Base-by-base conservation (phyloP, 2,888 invertebrate genomes). In the Tetranychus piercei region DNA sequence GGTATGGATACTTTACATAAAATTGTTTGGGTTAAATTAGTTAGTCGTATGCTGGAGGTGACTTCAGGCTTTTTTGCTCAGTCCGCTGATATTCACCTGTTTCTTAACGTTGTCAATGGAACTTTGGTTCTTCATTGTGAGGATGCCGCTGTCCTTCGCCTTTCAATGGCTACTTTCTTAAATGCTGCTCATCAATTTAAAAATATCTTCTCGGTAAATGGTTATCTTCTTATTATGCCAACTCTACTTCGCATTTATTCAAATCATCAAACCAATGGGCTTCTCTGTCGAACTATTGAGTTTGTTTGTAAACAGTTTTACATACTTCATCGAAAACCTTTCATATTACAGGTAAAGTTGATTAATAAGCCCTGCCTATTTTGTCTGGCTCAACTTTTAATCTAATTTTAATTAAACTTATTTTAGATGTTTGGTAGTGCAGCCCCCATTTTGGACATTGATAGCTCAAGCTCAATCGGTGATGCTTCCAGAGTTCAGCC, bases 281-380 rank as follows among this genome's bases (percentile, higher is more conserved):
- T 96, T 34, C 90, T 99, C 1, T 93, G 92, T 6, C 90, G 93
- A 0, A 94, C 96, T 0, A 92, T 99, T 74, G 96, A 99, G 82
- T 99, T 96, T 82, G 93, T 95, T 0, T 96, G 96, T 18, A 94
- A 96, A 81, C 97, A 99, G 82, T 97, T 99, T 83, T 99, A 97
- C 83, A 86, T 97, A 76, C 87, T 99, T 82, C 99, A 99, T 81
- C 87, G 99, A 73, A 97, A 97, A 81, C 97, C 97, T 1, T 99
- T 99, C 81, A 92, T 99, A 79, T 85, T 99, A 74, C 73, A 73
- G 73, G 73, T 73, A 96, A 97, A 87, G 34, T 34, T 34, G 3
- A 3, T 34, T 0, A 34, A 34, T 34, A 34, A 34, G 34, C 4
- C 34, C 5, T 3, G 5, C 34, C 3, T 34, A 3, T 34, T n/a